A percentile compares a stretch with the other conserved stretches of the same genome.
Evolutionary conservation across 1,140 invertebrate species (phyloP).

Genomic region (Trichoplusia ni): DNA sequence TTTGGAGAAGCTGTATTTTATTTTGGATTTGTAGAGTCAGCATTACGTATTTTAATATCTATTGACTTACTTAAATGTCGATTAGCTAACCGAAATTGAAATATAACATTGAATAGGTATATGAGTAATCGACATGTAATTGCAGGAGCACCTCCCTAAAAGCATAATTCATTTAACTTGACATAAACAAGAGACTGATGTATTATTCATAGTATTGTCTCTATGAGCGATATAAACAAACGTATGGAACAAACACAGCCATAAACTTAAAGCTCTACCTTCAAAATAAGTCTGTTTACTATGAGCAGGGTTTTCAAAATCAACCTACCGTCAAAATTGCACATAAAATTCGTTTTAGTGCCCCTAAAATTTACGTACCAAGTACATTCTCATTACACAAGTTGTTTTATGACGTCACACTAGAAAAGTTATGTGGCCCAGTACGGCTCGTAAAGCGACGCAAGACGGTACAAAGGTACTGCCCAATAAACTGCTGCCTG

Average conservation of each 20-base stretch:
- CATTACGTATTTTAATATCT: no score
- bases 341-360: conserved; percentile 18
- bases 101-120: no score
- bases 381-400: conserved; percentile 24
- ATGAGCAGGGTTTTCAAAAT: conserved; percentile 6
- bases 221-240: no score
- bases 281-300: conserved; percentile 11
- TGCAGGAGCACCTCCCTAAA: no score
- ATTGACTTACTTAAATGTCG: no score
- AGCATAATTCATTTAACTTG: no score
- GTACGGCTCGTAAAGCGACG: conserved; percentile 13
- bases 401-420: conserved; percentile 25
- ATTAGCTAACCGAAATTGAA: no score
- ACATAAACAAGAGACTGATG: no score
- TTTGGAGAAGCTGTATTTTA: no score
- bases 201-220: no score
- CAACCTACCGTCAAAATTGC: conserved; percentile 15
- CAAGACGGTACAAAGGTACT: conserved; percentile 1
- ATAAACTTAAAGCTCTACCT: background rate
- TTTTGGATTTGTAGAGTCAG: no score
- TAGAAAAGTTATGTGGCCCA: conserved; percentile 21
- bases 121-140: no score
- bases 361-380: conserved; percentile 22
- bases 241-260: background rate
- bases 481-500: conserved; percentile 10